These are phyloP conservation scores for silkworm (Bombyx mori) DNA, from an alignment of 1,140 invertebrate species.

Conservation along the genomic window DNA sequence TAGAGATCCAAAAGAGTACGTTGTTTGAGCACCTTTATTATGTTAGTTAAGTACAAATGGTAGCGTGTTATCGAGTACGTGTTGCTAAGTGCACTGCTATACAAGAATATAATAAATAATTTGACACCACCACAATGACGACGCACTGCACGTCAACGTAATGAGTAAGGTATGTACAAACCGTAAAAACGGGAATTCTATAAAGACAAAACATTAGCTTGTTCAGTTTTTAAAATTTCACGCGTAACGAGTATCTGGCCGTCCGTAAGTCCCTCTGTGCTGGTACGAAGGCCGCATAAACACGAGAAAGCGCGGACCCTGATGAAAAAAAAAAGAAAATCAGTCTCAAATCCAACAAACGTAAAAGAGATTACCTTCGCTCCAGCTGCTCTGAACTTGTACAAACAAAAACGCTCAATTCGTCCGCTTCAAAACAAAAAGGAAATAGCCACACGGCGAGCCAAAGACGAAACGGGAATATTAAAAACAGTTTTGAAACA, in stretches of 20 bases:
- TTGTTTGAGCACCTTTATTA: too few species aligned
- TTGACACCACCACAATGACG: too few species aligned
- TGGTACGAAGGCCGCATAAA: conserved; percentile 41
- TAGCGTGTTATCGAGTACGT: too few species aligned
- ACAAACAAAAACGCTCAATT: conserved; percentile 67
- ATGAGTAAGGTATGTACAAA: conserved; percentile 40
- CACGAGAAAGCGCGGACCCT: conserved; percentile 51
- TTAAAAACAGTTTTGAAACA: conserved; percentile 67
- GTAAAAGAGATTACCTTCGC: conserved; percentile 67
- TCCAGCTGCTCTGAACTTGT: conserved; percentile 63
- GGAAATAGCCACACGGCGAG: conserved; percentile 53
- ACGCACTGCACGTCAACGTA: conserved; percentile 13
- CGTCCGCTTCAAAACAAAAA: conserved; percentile 59
- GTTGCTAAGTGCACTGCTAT: too few species aligned
- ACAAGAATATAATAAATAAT: too few species aligned
- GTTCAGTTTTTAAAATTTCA: conserved; percentile 56
- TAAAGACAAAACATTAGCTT: neutral
- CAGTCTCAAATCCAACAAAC: conserved; percentile 64
- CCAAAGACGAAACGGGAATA: conserved; percentile 58
- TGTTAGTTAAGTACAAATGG: too few species aligned
- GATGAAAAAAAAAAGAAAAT: conserved; percentile 46
- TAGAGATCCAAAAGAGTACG: too few species aligned
- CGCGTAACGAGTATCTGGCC: conserved; percentile 47
- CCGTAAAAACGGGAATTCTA: neutral
- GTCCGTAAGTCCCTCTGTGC: conserved; percentile 40